Conservation (phyloP, 1,140 invertebrate genomes). For the Lasaia peninsularis region DNA sequence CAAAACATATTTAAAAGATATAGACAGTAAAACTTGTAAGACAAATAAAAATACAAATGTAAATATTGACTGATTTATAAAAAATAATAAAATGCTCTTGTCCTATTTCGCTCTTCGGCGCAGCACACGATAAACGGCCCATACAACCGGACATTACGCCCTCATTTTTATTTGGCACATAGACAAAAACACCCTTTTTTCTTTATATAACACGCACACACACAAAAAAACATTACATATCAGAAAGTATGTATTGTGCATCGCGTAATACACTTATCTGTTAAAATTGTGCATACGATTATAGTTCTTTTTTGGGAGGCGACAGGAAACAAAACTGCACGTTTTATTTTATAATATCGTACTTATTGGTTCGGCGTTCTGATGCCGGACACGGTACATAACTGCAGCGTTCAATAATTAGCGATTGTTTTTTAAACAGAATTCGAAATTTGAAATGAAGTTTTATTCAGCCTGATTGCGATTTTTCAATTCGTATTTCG, state of each 20-base stretch:
- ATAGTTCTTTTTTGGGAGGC: constrained; percentile 31
- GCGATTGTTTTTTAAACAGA: constrained; percentile 71
- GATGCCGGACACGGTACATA: constrained; percentile 45
- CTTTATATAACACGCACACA: constrained; percentile 59
- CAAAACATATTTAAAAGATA: no score
- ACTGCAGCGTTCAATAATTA: constrained; percentile 65
- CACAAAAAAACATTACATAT: constrained; percentile 36
- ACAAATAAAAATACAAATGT: no score
- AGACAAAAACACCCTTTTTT: constrained; percentile 76
- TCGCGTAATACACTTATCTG: constrained; percentile 26
- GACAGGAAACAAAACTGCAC: constrained; percentile 31
- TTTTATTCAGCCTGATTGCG: constrained; percentile 65
- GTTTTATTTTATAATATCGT: constrained; percentile 25
- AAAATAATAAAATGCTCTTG: constrained; percentile 25
- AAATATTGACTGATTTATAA: no score
- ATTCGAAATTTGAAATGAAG: constrained; percentile 71
- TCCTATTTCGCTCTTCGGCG: constrained; percentile 20
- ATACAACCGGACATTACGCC: constrained; percentile 69
- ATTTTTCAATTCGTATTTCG: constrained; percentile 60
- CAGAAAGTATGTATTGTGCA: constrained; percentile 40
- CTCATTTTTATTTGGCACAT: constrained; percentile 77
- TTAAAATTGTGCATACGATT: constrained; percentile 39
- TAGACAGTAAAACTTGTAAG: no score
- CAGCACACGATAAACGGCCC: constrained; percentile 59
- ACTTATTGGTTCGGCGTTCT: constrained; percentile 26